These are phyloP conservation scores for Teleogryllus oceanicus DNA, from an alignment of 2,888 invertebrate genomes.

Conservation along the genomic window DNA sequence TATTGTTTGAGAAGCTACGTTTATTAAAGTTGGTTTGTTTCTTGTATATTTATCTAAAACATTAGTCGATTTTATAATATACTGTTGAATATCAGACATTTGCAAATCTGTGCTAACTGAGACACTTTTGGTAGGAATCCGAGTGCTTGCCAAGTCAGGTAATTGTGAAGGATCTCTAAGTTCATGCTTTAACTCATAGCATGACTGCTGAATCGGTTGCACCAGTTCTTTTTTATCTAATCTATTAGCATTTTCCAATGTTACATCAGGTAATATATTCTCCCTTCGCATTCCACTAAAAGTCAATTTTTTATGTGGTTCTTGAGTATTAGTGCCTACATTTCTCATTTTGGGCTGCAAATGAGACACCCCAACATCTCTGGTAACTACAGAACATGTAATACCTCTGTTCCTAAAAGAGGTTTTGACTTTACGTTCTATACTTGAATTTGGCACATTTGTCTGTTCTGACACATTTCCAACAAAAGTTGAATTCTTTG, in stretches of 20 bases:
- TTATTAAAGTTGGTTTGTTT: background rate
- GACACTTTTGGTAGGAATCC: background rate
- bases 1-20: background rate
- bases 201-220: background rate
- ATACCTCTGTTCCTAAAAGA: constrained; percentile 59
- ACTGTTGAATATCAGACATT: background rate
- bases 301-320: background rate
- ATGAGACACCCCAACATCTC: constrained; percentile 61
- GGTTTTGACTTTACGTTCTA: background rate
- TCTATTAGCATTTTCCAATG: background rate
- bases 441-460: no score
- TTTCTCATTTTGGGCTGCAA: constrained; percentile 43
- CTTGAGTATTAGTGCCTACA: constrained; percentile 25
- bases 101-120: background rate
- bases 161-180: background rate
- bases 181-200: background rate
- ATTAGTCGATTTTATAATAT: background rate
- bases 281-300: constrained; percentile 6
- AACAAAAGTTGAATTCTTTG: no score
- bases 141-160: background rate
- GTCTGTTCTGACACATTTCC: no score
- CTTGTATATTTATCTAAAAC: background rate
- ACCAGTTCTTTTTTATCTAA: background rate
- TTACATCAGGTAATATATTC: constrained; percentile 20
- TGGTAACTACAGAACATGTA: constrained; percentile 59